Percentiles rank a stretch among this genome's conserved stretches.
phyloP scores from a whole-genome alignment of 2,113 vertebrate genomes.

The Phrynosoma platyrhinos region DNA sequence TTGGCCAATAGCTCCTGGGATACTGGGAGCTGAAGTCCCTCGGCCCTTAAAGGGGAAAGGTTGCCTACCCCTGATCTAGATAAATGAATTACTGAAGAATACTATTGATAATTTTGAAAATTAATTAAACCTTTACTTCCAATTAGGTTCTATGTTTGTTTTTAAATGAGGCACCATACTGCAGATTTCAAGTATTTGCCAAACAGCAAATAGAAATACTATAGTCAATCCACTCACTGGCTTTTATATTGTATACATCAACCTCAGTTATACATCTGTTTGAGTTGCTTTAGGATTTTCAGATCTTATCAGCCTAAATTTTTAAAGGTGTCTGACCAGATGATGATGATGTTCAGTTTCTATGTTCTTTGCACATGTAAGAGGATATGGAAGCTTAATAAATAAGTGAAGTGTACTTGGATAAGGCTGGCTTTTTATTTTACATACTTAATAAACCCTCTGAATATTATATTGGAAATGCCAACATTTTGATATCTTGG shows the following conservation, averaged over 20 bases:
- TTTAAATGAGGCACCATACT: slow-evolving; percentile 43
- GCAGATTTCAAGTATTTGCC: slow-evolving; percentile 64
- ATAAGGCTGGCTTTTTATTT: neutral
- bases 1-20: too few relatives aligned
- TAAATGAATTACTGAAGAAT: slow-evolving; percentile 49
- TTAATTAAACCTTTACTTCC: slow-evolving; percentile 69
- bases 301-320: slow-evolving; percentile 51
- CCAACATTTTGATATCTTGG: neutral
- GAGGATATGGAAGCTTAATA: slow-evolving; percentile 29
- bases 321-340: slow-evolving; percentile 59
- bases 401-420: slow-evolving; percentile 6
- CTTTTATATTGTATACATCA: slow-evolving; percentile 64
- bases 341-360: slow-evolving; percentile 52
- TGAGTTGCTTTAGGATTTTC: slow-evolving; percentile 59
- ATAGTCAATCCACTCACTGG: slow-evolving; percentile 44
- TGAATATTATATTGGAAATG: neutral
- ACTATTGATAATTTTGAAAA: slow-evolving; percentile 74
- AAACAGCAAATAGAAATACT: slow-evolving; percentile 51
- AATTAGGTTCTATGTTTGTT: slow-evolving; percentile 64
- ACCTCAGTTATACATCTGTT: slow-evolving; percentile 65
- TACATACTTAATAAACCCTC: neutral
- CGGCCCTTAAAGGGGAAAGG: too few relatives aligned
- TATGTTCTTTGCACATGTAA: slow-evolving; percentile 59
- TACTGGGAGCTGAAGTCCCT: too few relatives aligned
- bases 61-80: too few relatives aligned